Conservation (phyloP, 2,797 vertebrate genomes). For the Perodicticus potto region DNA sequence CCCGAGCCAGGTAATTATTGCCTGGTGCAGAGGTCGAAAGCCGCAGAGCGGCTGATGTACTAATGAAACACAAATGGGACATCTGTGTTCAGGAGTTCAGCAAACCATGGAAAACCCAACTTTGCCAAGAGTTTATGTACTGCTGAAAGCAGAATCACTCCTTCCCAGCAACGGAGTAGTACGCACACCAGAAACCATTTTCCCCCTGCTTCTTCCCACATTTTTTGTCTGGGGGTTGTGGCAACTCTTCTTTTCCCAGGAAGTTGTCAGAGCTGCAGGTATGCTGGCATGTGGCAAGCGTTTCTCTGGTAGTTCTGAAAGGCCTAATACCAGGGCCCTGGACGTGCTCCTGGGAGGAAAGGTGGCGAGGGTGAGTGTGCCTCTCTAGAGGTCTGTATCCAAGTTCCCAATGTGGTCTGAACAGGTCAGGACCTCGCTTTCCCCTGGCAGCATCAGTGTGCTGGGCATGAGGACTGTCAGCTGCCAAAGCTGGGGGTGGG, state of each 20-base stretch:
- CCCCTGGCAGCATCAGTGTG: rapidly evolving
- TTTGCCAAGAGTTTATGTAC: conserved; percentile 85
- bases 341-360: rapidly evolving
- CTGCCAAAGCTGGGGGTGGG: neutral
- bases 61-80: conserved; percentile 92
- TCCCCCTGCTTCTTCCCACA: rapidly evolving
- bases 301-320: neutral
- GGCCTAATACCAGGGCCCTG: rapidly evolving
- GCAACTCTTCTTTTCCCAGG: no score
- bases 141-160: conserved; percentile 48
- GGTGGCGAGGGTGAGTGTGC: rapidly evolving
- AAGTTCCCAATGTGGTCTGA: rapidly evolving
- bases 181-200: neutral
- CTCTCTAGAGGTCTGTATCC: rapidly evolving
- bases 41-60: conserved; percentile 88
- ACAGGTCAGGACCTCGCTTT: neutral
- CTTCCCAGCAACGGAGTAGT: conserved; percentile 64
- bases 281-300: rapidly evolving
- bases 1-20: conserved; percentile 92
- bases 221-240: neutral
- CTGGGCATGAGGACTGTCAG: rapidly evolving
- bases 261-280: no score
- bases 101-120: conserved; percentile 85
- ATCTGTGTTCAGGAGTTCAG: conserved; percentile 91
- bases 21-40: conserved; percentile 90